Evolutionary conservation across 2,113 vertebrate species (phyloP), one percentile per base, ranked within the genome.

Genomic region (Rousettus leschenaultii): DNA sequence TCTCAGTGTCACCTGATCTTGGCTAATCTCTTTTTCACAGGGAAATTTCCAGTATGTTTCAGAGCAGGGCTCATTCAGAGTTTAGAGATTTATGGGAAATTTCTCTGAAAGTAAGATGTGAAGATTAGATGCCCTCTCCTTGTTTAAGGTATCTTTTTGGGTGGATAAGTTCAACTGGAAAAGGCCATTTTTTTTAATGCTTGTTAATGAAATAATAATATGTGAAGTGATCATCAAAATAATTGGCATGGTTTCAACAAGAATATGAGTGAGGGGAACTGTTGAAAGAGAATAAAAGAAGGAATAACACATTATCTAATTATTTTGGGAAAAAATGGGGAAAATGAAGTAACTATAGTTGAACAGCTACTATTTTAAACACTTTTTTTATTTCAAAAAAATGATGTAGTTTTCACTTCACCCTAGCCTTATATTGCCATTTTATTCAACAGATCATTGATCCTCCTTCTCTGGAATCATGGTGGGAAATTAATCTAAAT

Each of bases 361-460:
- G 48, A 96, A 91, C 45, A 70, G 38, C 19, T 79, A 70, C 28
- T 61, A 84, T 88, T 97, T 95, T 93, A 92, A 84, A 75, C 16
- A 68, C 43, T 48, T 22, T 13, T 95, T 22, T 10, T 87, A 94
- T 86, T 86, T 35, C 45, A 26, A 88, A 22, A 87, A 87, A 95
- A 88, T 33, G 45, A 35, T 28, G 38, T 33, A 18, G 96, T 96
- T 40, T 28, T 28, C 26, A 73, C 9, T 11, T 65, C 0, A 7
- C 0, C 30, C 28, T 68, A 14, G 40, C 40, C 93, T 89, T 95
- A 55, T 55, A 48, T 5, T 79, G 30, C 6, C 48, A 38, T 59
- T 84, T 93, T 94, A 73, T 94, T 70, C 43, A 38, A 95, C 35
- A 91, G 43, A 89, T 28, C 66, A 83, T 94, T 2, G 6, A 77